Evolutionary conservation across 1,140 invertebrate species (phyloP).

Genomic region (Potamilus streckersoni): DNA sequence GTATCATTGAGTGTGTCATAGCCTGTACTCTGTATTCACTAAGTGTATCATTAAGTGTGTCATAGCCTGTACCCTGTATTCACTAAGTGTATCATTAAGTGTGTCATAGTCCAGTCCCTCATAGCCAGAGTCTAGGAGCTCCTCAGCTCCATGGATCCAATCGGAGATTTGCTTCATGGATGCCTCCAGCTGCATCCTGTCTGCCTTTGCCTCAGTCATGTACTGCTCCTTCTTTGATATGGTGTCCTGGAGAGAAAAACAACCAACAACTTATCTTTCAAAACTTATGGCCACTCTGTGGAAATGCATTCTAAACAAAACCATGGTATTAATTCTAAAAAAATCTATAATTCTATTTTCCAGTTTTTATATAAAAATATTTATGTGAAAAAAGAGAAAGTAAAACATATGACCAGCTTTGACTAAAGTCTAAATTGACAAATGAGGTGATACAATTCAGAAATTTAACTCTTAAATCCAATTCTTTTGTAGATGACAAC

Average conservation of each 20-base stretch:
- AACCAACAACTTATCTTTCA: neutral
- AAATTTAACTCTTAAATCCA: no score
- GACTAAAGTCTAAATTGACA: no score
- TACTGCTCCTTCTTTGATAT: constrained; percentile 83
- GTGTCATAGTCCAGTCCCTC: constrained; percentile 87
- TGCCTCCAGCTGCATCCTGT: constrained; percentile 73
- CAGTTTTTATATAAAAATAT: no score
- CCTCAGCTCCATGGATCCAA: constrained; percentile 88
- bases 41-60: neutral
- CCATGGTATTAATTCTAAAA: no score
- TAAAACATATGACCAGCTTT: no score
- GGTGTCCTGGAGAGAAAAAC: constrained; percentile 38
- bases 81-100: constrained; percentile 82
- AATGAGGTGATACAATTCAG: no score
- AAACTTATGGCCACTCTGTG: no score
- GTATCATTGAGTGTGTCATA: constrained; percentile 82
- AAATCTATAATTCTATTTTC: no score
- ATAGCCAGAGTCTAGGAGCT: constrained; percentile 80
- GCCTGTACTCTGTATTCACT: constrained; percentile 88
- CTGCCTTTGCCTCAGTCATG: constrained; percentile 73
- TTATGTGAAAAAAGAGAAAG: no score
- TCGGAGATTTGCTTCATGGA: constrained; percentile 75
- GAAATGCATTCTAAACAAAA: no score
- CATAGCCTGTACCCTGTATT: constrained; percentile 77
- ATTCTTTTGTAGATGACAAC: no score